Percentiles rank a stretch among this genome's conserved stretches.
phyloP scores from a whole-genome alignment of 2,113 vertebrate species.

The Ochotona curzoniae region DNA sequence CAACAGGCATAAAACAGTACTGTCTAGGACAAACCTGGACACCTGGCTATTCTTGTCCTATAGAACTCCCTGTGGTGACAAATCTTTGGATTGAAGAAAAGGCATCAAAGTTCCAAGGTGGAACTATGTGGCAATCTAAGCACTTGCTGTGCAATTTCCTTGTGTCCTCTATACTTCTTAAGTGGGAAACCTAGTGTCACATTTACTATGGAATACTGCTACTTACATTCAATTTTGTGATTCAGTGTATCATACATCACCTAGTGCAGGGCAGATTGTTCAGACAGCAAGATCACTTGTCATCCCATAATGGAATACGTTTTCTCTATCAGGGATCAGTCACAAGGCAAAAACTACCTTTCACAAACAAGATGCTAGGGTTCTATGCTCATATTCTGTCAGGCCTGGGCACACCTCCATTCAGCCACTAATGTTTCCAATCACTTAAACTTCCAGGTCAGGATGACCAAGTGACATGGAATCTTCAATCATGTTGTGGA shows the following conservation, averaged over 20 bases:
- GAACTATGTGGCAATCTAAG: background rate
- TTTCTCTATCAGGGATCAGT: background rate
- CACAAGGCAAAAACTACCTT: constrained; percentile 34
- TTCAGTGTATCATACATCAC: background rate
- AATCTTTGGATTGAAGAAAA: background rate
- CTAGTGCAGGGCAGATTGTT: background rate
- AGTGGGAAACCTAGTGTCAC: background rate
- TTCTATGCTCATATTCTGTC: background rate
- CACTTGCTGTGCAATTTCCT: background rate
- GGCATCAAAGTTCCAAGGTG: background rate
- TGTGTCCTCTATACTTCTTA: background rate
- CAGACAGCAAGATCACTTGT: background rate
- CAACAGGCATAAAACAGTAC: background rate
- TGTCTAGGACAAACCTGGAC: background rate
- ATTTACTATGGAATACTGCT: background rate
- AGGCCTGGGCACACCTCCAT: background rate
- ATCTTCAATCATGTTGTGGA: background rate
- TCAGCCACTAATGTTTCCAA: background rate
- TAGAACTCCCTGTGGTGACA: background rate
- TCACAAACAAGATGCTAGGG: background rate
- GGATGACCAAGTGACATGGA: background rate
- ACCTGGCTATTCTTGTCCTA: background rate
- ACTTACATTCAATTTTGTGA: background rate
- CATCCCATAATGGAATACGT: background rate
- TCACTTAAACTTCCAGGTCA: background rate